Evolutionary conservation across 1,140 invertebrate genomes (phyloP).

Genomic region (Apis cerana): DNA sequence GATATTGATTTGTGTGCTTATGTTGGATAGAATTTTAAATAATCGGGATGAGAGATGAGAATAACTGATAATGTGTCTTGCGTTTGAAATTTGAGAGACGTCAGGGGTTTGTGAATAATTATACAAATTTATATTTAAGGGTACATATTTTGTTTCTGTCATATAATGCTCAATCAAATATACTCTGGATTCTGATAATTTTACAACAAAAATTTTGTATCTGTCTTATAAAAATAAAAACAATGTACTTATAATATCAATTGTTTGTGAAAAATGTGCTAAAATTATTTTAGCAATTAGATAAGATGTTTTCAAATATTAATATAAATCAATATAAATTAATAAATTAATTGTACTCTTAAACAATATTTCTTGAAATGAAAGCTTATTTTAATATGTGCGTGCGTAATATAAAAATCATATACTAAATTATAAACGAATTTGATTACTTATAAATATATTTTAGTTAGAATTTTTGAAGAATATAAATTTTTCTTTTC

Average conservation of each 20-base stretch:
- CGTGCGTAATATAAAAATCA: neutral
- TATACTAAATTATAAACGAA: neutral
- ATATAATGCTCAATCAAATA: too few species aligned
- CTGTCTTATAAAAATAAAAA: neutral
- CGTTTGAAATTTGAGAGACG: constrained; percentile 73
- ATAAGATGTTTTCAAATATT: neutral
- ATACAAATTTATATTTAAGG: neutral
- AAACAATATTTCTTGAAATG: neutral
- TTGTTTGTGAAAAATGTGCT: neutral
- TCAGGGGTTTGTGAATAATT: constrained; percentile 55
- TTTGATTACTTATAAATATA: neutral
- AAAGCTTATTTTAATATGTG: neutral
- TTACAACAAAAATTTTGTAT: neutral
- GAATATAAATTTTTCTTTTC: too few species aligned
- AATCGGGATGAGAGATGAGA: constrained; percentile 34
- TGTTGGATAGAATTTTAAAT: constrained; percentile 69
- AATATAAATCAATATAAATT: neutral
- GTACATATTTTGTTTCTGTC: neutral
- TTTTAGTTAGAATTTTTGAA: neutral
- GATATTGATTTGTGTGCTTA: constrained; percentile 77
- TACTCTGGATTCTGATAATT: neutral
- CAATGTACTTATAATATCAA: neutral
- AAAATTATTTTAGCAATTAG: neutral
- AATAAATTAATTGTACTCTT: neutral
- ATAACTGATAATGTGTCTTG: constrained; percentile 63